Base-by-base conservation (phyloP, 1,140 invertebrate genomes). In the Condylostylus longicornis region DNA sequence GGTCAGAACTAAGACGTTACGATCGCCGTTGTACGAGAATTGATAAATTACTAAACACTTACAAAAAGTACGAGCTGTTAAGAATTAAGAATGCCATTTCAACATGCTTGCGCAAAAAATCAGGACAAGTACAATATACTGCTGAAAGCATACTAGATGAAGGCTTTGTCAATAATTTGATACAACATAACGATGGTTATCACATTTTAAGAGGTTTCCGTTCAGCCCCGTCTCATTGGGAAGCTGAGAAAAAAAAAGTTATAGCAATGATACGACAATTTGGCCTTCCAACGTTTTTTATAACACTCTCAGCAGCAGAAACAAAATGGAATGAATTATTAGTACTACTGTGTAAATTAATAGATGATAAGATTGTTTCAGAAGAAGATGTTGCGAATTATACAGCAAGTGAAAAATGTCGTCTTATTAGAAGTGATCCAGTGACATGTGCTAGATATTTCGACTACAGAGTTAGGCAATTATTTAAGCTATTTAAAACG, bases 261-360 rank as follows among this genome's bases (percentile, higher is more conserved):
- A 31, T 46, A 9, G 42, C 42, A 12, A 49, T 49, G 45, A 49
- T 53, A 18, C 25, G 44, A 10, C 46, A 50, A 40, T 37, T 44
- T 31, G 45, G 48, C 7, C 33, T 42, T 30, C 48, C 48, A 32
- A 46, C 47, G 19, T 43, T 53, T 39, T 53, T 53, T 38, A 38
- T 48, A 27, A 51, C 44, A 15, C 14, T 46, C 7, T 49, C 45
- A 29, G 46, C 44, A 17, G 47, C 47, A n/a, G 49, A 53, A 42
- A 43, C 32, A 6, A 36, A 44, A 37, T 53, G 49, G 46, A 23
- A 41, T 5, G 48, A 51, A 42, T 46, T 65, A 10, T 27, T 65
- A 23, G 35, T 53, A 49, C 35, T 53, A 21, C 42, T 64, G 12
- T 17, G 2, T 1, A 42, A 42, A 36, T 18, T 36, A 12, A 9